A percentile compares a stretch with the other conserved stretches of the same genome.
Conservation (phyloP, 2,797 vertebrate genomes). For the Podarcis siculus region DNA sequence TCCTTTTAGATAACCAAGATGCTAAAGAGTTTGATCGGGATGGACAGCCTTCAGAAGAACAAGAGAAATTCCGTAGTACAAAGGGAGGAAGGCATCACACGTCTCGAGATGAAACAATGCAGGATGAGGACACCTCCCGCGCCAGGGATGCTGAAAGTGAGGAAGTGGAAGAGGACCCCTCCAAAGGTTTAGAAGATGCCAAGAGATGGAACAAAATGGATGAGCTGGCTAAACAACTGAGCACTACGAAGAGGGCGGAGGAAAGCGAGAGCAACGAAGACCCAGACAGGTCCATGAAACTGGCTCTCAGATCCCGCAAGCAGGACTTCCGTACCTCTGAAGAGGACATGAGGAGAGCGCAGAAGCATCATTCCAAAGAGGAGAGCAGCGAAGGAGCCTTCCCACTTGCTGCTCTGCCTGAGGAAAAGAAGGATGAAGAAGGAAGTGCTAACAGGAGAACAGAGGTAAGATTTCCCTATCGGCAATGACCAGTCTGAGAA, state of each 20-base stretch:
- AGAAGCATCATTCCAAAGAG: constrained; percentile 84
- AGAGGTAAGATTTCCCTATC: constrained; percentile 80
- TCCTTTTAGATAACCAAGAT: constrained; percentile 61
- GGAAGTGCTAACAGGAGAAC: constrained; percentile 90
- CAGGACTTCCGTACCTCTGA: constrained; percentile 62
- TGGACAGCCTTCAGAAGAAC: constrained; percentile 59
- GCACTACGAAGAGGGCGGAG: constrained; percentile 72
- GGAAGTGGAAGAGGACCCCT: constrained; percentile 69
- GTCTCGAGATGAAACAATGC: constrained; percentile 41
- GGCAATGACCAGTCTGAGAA: not conserved
- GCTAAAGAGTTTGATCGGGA: constrained; percentile 67
- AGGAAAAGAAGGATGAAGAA: constrained; percentile 89
- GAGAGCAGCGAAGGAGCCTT: constrained; percentile 78
- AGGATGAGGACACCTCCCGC: constrained; percentile 51
- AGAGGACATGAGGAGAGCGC: constrained; percentile 57
- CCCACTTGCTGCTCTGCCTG: constrained; percentile 80
- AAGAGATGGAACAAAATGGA: constrained; percentile 83
- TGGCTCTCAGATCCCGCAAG: constrained; percentile 65
- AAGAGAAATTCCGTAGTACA: constrained; percentile 56
- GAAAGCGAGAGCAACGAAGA: constrained; percentile 71
- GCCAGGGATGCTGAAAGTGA: constrained; percentile 59
- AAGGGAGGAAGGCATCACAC: constrained; percentile 56
- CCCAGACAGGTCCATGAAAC: constrained; percentile 76
- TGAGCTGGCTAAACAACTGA: constrained; percentile 78
- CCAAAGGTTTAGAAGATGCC: constrained; percentile 74